phyloP scores from a whole-genome alignment of 2,888 invertebrate species.

The Cerceris rybyensis region DNA sequence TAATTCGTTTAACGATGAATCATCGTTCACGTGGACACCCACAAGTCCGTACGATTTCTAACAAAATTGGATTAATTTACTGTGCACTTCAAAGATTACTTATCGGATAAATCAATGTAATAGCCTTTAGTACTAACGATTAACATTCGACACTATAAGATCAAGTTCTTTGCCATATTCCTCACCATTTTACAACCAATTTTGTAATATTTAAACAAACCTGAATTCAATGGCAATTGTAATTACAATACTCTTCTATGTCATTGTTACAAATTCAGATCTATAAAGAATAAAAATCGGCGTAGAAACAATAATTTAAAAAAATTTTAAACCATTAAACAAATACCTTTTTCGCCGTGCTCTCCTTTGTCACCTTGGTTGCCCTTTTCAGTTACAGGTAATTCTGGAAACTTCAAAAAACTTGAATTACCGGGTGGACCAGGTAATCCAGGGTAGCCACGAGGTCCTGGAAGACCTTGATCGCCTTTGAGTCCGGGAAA shows the following conservation, averaged over 20 bases:
- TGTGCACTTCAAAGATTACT: conserved; percentile 30
- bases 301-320: not conserved
- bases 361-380: conserved; percentile 56
- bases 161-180: too few relatives aligned
- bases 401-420: conserved; percentile 43
- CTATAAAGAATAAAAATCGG: too few relatives aligned
- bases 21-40: conserved; percentile 7
- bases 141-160: conserved; percentile 18
- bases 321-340: not conserved
- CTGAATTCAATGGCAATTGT: too few relatives aligned
- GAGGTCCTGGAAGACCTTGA: conserved; percentile 57
- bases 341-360: conserved; percentile 54
- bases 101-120: conserved; percentile 34
- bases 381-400: conserved; percentile 61
- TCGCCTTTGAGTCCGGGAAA: conserved; percentile 76
- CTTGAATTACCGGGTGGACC: conserved; percentile 72
- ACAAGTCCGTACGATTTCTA: conserved; percentile 29
- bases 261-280: too few relatives aligned
- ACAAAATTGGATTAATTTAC: conserved; percentile 47
- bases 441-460: conserved; percentile 69
- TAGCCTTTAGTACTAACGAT: conserved; percentile 26
- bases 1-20: conserved; percentile 32
- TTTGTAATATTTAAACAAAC: too few relatives aligned
- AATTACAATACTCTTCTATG: too few relatives aligned
- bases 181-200: too few relatives aligned